Evolutionary conservation across 2,888 invertebrate species (phyloP).

Genomic region (Caenorhabditis sp.): DNA sequence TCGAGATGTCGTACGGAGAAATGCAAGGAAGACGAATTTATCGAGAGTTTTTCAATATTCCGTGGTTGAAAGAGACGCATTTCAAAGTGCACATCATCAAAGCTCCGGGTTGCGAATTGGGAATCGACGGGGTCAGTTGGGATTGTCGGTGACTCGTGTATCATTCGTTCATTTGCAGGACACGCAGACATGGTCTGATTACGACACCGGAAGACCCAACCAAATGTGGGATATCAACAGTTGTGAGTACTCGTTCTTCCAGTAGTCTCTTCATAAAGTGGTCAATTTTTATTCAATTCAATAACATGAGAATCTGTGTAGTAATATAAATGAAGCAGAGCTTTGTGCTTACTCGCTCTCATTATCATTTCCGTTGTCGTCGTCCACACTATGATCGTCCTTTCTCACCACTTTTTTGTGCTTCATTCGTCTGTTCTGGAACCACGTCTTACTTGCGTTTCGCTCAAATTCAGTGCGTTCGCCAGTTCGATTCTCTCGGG

Average conservation of each 20-base stretch:
- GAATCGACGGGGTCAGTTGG: neutral
- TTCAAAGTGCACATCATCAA: constrained; percentile 26
- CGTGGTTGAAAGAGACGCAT: neutral
- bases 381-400: constrained; percentile 49
- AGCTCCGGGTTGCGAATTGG: constrained; percentile 20
- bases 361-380: constrained; percentile 42
- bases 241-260: constrained; percentile 11
- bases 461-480: constrained; percentile 82
- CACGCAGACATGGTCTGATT: neutral
- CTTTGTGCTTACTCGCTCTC: constrained; percentile 40
- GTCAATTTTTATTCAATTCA: no score
- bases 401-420: constrained; percentile 89
- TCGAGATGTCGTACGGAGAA: constrained; percentile 27
- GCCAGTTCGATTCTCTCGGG: constrained; percentile 78
- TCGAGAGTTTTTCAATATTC: constrained; percentile 8
- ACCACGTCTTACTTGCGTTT: constrained; percentile 86
- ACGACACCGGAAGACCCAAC: neutral
- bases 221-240: neutral
- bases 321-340: no score
- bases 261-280: no score
- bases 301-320: no score
- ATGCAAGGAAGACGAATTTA: neutral
- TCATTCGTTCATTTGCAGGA: constrained; percentile 4
- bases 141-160: no score
- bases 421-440: constrained; percentile 96